These are phyloP conservation scores for Pachypeltis micranthus DNA, from an alignment of 1,140 invertebrate genomes.

Conservation along the genomic window DNA sequence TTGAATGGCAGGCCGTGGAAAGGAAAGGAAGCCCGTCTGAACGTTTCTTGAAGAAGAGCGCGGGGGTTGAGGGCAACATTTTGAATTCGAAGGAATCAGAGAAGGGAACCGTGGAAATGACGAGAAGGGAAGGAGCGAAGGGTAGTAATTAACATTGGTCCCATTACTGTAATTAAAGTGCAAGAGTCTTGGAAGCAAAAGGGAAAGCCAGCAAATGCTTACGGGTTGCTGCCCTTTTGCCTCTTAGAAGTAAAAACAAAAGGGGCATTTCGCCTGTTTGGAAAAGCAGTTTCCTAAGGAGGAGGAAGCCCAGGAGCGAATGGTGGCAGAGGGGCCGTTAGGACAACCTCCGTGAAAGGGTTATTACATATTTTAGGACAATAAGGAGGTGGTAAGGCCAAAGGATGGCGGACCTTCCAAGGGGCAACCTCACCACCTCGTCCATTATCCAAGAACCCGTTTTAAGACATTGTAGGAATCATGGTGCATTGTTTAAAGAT, in stretches of 20 bases:
- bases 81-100: conserved; percentile 11
- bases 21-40: not conserved
- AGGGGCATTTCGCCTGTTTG: not conserved
- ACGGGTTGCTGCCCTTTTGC: not conserved
- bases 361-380: conserved; percentile 14
- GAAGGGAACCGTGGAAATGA: not conserved
- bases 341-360: conserved; percentile 10
- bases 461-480: conserved; percentile 11
- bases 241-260: conserved; percentile 5
- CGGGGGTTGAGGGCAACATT: not conserved
- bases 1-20: conserved; percentile 1
- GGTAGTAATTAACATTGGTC: conserved; percentile 12
- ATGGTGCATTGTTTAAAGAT: conserved; percentile 13
- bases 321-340: no score
- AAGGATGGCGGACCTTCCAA: not conserved
- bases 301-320: no score
- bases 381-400: not conserved
- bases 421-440: conserved; percentile 1
- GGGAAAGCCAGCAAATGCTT: not conserved
- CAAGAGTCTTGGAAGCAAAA: not conserved
- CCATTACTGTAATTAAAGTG: conserved; percentile 15
- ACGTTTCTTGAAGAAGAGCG: not conserved
- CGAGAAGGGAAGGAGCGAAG: not conserved
- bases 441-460: conserved; percentile 4
- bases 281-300: not conserved